Base-by-base conservation (phyloP, 2,113 vertebrate species). In the Illadopsis cleaveri region DNA sequence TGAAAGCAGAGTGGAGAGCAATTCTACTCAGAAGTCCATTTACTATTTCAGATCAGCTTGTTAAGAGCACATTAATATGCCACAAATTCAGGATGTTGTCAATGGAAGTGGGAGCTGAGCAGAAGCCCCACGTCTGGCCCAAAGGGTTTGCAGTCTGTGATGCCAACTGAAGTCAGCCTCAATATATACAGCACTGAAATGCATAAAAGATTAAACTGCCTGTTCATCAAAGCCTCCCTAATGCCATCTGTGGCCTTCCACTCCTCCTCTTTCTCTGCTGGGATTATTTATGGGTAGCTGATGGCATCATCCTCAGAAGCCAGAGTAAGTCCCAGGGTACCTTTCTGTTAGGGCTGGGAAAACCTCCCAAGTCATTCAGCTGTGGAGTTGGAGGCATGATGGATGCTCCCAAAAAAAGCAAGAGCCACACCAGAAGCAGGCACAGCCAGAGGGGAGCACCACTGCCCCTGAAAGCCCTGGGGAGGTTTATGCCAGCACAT, bases 221-320 rank as follows among this genome's bases (percentile, higher is more conserved):
- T 97, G 95, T 95, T 97, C 91, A 95, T 96, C 96, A 97, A 95
- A 95, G 94, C 93, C 94, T 95, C 79, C 40, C 82, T 86, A 93
- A 94, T 95, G 87, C 95, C 95, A 94, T 94, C 93, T 96, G 89
- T 95, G 95, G 92, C 86, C 93, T 96, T 94, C 82, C 90, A 97
- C 92, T 85, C 96, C 96, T 96, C 95, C 94, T 91, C 86, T 96
- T 96, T 91, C 94, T 86, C 79, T 38, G 2, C 85, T 72, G 82
- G 22, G 90, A 96, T 96, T 95, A 96, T 97, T 96, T 95, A 97
- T 96, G 90, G 96, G 75, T 90, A 84, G 94, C 82, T 95, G 93
- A 96, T 95, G 94, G 93, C 94, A 96, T 93, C 95, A 97, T 80
- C 71, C 78, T 94, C 91, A 89, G 93, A 95, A 95, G 89, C 84